Evolutionary conservation across 2,797 vertebrate species (phyloP).

Genomic region (Danio kyathit): DNA sequence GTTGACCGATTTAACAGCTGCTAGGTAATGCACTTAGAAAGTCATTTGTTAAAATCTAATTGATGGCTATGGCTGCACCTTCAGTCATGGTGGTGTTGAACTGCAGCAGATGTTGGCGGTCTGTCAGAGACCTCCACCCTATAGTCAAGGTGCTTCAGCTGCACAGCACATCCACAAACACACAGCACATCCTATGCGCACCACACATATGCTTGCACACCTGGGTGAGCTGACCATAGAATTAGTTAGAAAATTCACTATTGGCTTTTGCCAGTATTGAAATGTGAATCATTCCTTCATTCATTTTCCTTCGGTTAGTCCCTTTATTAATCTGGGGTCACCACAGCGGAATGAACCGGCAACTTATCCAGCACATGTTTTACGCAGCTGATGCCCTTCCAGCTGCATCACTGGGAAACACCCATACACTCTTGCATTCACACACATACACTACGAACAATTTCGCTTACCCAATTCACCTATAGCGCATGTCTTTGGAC

Average conservation of each 20-base stretch:
- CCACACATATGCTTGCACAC: slow-evolving; percentile 9
- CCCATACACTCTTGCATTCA: no score
- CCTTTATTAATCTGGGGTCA: no score
- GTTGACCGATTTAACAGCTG: slow-evolving; percentile 82
- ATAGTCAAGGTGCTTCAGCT: slow-evolving; percentile 57
- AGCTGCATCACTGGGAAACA: no score
- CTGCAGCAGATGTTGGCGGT: slow-evolving; percentile 74
- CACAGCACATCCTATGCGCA: background rate
- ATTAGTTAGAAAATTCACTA: slow-evolving; percentile 26
- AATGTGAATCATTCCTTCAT: slow-evolving; percentile 1
- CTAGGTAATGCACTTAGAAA: slow-evolving; percentile 80
- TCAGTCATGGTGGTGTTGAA: slow-evolving; percentile 69
- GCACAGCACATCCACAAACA: slow-evolving; percentile 35
- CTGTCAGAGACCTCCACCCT: slow-evolving; percentile 53
- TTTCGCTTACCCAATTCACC: no score
- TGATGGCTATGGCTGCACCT: slow-evolving; percentile 81
- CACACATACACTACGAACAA: no score
- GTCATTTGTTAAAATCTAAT: slow-evolving; percentile 85
- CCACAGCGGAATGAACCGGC: no score
- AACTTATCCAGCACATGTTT: no score
- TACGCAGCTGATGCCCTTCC: no score
- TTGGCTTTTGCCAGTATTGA: slow-evolving; percentile 18
- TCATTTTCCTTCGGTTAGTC: no score
- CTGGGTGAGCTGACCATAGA: slow-evolving; percentile 29
- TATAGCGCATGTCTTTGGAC: no score